A percentile compares a stretch with the other conserved stretches of the same genome.
Evolutionary conservation across 2,888 invertebrate genomes (phyloP).

Genomic region (Oxystoma pomonae): DNA sequence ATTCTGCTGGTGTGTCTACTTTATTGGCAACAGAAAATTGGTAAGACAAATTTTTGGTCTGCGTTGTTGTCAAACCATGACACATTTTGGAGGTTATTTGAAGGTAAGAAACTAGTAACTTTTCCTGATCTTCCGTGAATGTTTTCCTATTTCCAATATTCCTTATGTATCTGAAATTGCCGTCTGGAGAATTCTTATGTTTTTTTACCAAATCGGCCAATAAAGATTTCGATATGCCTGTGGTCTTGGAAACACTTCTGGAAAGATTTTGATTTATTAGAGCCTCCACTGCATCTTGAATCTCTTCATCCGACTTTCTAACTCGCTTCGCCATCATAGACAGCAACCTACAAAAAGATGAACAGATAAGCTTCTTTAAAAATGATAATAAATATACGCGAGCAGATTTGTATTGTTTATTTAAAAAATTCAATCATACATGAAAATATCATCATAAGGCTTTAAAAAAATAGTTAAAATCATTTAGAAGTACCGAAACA

Average conservation of each 20-base stretch:
- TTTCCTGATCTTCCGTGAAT: slow-evolving; percentile 10
- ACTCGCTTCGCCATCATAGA: slow-evolving; percentile 14
- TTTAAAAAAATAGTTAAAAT: not conserved
- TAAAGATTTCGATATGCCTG: slow-evolving; percentile 21
- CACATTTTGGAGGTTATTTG: slow-evolving; percentile 17
- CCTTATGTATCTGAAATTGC: slow-evolving; percentile 8
- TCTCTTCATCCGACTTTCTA: slow-evolving; percentile 18
- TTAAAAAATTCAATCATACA: not conserved
- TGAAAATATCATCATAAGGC: not conserved
- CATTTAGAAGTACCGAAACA: not conserved
- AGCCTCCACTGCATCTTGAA: slow-evolving; percentile 19
- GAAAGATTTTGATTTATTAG: slow-evolving; percentile 21
- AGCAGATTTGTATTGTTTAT: not conserved
- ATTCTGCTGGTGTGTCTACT: slow-evolving; percentile 10
- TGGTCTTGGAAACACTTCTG: slow-evolving; percentile 19
- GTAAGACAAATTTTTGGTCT: slow-evolving; percentile 15
- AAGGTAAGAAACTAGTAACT: slow-evolving; percentile 12
- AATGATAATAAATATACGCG: not conserved
- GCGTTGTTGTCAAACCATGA: slow-evolving; percentile 13
- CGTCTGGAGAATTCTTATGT: slow-evolving; percentile 6
- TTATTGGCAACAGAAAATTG: slow-evolving; percentile 14
- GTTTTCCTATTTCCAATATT: slow-evolving; percentile 14
- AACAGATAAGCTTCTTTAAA: not conserved
- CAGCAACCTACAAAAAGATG: slow-evolving; percentile 12
- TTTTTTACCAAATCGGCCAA: slow-evolving; percentile 16